These are phyloP conservation scores for Labeo calbasu DNA, from an alignment of 2,797 vertebrate genomes.

Conservation along the genomic window DNA sequence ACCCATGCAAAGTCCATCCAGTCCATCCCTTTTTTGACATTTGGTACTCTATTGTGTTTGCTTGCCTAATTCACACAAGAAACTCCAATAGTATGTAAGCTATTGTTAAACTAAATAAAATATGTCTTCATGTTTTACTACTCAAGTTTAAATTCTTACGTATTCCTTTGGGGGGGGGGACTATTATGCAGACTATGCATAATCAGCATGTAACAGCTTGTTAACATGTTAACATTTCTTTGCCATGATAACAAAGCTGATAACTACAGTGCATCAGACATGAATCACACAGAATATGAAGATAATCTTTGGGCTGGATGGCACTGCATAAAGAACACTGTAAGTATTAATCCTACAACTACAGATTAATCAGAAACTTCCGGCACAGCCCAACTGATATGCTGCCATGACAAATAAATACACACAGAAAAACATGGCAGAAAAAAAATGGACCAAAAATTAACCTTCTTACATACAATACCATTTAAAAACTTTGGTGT, in stretches of 20 bases:
- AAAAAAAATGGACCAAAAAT: not conserved
- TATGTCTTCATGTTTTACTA: slow-evolving; percentile 41
- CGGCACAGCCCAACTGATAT: slow-evolving; percentile 11
- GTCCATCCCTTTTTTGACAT: slow-evolving; percentile 44
- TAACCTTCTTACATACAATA: not conserved
- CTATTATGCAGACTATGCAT: not conserved
- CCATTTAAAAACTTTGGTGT: not conserved
- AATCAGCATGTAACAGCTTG: too few species aligned
- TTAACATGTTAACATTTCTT: not conserved
- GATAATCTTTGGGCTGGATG: not conserved
- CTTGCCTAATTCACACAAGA: not conserved
- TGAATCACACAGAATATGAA: not conserved
- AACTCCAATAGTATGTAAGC: not conserved
- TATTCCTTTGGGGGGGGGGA: too few species aligned
- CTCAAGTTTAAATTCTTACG: not conserved
- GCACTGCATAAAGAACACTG: slow-evolving; percentile 67
- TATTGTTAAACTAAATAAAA: slow-evolving; percentile 54
- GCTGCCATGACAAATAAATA: not conserved
- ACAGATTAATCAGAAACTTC: slow-evolving; percentile 63
- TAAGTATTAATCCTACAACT: slow-evolving; percentile 69
- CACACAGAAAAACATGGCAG: not conserved
- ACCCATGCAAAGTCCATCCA: slow-evolving; percentile 72
- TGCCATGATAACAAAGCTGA: not conserved
- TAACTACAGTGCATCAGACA: not conserved
- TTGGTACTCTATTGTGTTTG: slow-evolving; percentile 30